phyloP scores from a whole-genome alignment of 2,888 invertebrate species.

The Calameuta idolon region DNA sequence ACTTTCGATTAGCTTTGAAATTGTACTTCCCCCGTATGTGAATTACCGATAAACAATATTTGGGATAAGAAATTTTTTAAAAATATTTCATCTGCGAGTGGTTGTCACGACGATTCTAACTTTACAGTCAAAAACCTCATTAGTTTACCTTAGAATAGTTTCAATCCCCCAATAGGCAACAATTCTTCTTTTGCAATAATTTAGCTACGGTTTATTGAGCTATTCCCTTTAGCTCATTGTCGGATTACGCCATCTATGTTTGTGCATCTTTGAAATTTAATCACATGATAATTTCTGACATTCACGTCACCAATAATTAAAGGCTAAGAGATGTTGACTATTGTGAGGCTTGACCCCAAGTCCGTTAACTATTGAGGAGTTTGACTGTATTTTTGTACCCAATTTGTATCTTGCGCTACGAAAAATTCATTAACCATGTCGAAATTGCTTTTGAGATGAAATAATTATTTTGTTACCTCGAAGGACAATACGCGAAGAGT shows the following conservation, averaged over 20 bases:
- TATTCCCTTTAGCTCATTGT: no score
- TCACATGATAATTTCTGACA: no score
- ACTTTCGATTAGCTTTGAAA: background rate
- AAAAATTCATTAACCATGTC: background rate
- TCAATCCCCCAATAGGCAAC: no score
- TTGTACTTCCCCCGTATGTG: background rate
- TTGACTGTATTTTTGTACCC: constrained; percentile 21
- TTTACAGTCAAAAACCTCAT: background rate
- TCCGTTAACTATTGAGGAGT: no score
- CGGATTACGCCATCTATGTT: no score
- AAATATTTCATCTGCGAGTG: background rate
- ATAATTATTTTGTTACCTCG: background rate
- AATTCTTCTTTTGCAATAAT: no score
- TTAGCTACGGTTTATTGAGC: no score
- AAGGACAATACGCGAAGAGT: background rate
- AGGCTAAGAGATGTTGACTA: no score
- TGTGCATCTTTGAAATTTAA: no score
- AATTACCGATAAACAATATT: background rate
- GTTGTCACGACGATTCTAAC: background rate
- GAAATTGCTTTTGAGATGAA: background rate
- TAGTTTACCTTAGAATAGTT: no score
- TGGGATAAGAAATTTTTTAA: background rate
- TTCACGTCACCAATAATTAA: no score
- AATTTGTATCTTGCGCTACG: constrained; percentile 10
- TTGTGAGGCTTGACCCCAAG: no score